Percentiles rank a stretch among this genome's conserved stretches.
These are phyloP conservation scores for Caenorhabditis tropicalis DNA, from an alignment of 1,140 invertebrate genomes.

Conservation along the genomic window DNA sequence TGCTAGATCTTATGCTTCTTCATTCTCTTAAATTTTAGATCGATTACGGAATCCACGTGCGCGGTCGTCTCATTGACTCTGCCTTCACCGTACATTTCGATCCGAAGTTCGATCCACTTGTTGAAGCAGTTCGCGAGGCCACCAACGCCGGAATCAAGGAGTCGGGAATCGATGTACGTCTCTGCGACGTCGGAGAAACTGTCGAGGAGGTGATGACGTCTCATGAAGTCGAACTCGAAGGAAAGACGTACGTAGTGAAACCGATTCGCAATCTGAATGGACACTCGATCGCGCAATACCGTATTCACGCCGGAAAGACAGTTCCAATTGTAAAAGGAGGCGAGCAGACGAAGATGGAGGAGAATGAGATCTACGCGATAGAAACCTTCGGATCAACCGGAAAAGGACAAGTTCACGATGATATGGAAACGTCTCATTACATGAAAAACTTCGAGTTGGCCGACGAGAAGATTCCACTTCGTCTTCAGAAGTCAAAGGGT, in stretches of 20 bases:
- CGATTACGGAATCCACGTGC: constrained; percentile 98
- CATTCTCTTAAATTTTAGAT: constrained; percentile 50
- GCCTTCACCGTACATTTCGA: constrained; percentile 97
- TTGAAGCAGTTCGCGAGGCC: constrained; percentile 94
- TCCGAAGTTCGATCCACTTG: constrained; percentile 90
- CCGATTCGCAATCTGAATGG: constrained; percentile 85
- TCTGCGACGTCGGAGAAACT: constrained; percentile 95
- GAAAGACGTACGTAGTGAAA: constrained; percentile 94
- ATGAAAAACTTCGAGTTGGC: constrained; percentile 99
- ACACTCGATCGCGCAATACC: constrained; percentile 53
- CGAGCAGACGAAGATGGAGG: constrained; percentile 94
- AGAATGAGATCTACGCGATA: constrained; percentile 87
- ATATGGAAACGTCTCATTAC: constrained; percentile 98
- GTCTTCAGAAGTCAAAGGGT: constrained; percentile 77
- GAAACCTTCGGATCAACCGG: constrained; percentile 99
- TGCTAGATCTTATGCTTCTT: too few species aligned
- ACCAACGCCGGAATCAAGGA: constrained; percentile 94
- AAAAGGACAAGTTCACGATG: constrained; percentile 93
- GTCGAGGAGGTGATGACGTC: constrained; percentile 98
- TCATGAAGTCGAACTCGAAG: constrained; percentile 96
- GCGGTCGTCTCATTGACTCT: constrained; percentile 97
- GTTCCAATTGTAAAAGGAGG: constrained; percentile 99
- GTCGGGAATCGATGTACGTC: constrained; percentile 92
- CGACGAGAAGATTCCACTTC: constrained; percentile 74
- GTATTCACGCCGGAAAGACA: constrained; percentile 98